Evolutionary conservation across 2,888 invertebrate genomes (phyloP), one percentile per base, ranked within the genome.

Genomic region (Metacarcinus magister): DNA sequence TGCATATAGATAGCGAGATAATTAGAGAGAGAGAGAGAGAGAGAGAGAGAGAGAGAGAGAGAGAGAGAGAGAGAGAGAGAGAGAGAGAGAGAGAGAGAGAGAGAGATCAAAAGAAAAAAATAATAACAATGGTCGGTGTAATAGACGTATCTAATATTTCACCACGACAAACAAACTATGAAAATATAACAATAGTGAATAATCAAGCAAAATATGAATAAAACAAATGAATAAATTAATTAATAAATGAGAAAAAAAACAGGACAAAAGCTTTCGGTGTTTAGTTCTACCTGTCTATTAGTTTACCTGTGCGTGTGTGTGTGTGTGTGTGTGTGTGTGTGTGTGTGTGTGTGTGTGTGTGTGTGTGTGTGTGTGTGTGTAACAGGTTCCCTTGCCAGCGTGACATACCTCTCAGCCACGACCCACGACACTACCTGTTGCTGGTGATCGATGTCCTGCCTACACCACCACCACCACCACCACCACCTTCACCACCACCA

Each of bases 301-400:
- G n/a, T n/a, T n/a, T n/a, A n/a, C n/a, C n/a, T n/a, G 90, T 90
- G 90, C 32, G 90, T 90, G 90, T 90, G 90, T 90, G 90, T 90
- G 90, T 90, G 90, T 90, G 90, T 90, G 90, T 90, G 90, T 39
- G 39, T 39, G 39, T 39, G 39, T 39, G 39, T 39, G 2, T 91
- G 91, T 91, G 19, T 43, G 19, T 67, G 60, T 67, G 60, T 67
- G 60, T 67, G 60, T 67, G 60, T 67, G 60, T 67, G 60, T 67
- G 60, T 67, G 60, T 67, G 60, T 67, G 60, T 67, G 60, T 67
- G 60, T 67, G 60, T 67, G 60, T 67, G 60, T 67, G 60, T 67
- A 19, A 13, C 19, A 19, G 60, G 19, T 19, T 67, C 60, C 60
- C 19, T 67, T 19, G 19, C 19, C 19, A 0, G 16, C 16, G 54